Conservation (phyloP, 2,797 vertebrate genomes). For the Anas bernieri region DNA sequence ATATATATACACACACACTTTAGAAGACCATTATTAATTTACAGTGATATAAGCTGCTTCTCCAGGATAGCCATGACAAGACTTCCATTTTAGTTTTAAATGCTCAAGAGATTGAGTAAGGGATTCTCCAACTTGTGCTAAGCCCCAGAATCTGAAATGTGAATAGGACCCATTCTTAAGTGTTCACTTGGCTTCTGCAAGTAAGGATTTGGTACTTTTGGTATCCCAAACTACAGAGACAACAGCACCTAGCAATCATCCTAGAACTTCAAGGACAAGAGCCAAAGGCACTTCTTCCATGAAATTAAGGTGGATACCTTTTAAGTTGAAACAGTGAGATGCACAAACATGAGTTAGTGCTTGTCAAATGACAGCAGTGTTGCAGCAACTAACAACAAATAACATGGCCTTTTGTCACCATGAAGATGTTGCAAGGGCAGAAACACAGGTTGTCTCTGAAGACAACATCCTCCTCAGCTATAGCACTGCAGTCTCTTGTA, state of each 20-base stretch:
- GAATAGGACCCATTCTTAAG: background rate
- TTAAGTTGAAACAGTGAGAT: background rate
- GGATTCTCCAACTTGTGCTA: background rate
- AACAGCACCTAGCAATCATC: background rate
- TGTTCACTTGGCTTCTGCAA: background rate
- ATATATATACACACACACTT: background rate
- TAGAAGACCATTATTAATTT: background rate
- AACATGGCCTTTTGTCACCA: background rate
- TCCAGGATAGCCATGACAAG: background rate
- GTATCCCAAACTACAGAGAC: background rate
- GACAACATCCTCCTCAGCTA: background rate
- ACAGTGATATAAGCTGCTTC: background rate
- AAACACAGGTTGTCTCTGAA: background rate
- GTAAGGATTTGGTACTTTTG: background rate
- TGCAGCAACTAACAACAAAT: background rate
- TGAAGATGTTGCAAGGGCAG: background rate
- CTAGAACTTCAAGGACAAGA: background rate
- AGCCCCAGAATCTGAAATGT: background rate
- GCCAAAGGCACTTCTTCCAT: background rate
- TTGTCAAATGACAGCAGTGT: background rate
- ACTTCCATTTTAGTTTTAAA: background rate
- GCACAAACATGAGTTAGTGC: background rate
- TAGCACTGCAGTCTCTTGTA: background rate
- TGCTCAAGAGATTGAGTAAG: background rate
- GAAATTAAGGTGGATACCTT: background rate